These are phyloP conservation scores for Syngnathus scovelli DNA, from an alignment of 2,113 vertebrate species.

Conservation along the genomic window DNA sequence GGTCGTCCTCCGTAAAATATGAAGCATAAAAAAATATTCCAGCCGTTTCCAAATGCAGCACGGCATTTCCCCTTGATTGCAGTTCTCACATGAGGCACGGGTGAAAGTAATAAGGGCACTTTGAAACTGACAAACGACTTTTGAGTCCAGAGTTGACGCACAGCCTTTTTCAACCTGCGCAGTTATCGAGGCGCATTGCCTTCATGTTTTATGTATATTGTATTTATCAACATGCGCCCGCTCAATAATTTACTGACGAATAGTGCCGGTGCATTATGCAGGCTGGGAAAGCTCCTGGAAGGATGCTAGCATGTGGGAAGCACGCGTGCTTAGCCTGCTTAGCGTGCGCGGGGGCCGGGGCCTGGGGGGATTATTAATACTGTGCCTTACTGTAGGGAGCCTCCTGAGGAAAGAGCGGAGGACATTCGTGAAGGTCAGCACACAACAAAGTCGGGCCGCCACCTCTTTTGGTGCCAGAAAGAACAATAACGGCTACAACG, in stretches of 20 bases:
- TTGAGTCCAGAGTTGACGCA: slow-evolving; percentile 23
- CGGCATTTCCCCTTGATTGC: not conserved
- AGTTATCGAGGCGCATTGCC: slow-evolving; percentile 32
- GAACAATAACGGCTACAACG: not conserved
- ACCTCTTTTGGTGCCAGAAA: slow-evolving; percentile 6
- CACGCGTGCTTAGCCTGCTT: not conserved
- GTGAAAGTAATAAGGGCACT: slow-evolving; percentile 16
- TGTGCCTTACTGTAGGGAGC: slow-evolving; percentile 22
- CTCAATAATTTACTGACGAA: slow-evolving; percentile 35
- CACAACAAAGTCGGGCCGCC: not conserved
- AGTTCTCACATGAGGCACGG: slow-evolving; percentile 8
- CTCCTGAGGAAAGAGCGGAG: slow-evolving; percentile 23
- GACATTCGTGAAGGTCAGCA: slow-evolving; percentile 46
- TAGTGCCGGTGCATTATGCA: slow-evolving; percentile 27
- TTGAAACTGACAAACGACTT: slow-evolving; percentile 51
- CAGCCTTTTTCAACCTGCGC: slow-evolving; percentile 29
- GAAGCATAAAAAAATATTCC: not conserved
- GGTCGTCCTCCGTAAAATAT: not conserved
- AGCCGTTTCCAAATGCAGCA: not conserved
- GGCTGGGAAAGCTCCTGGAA: slow-evolving; percentile 18
- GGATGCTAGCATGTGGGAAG: slow-evolving; percentile 10
- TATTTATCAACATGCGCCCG: slow-evolving; percentile 42
- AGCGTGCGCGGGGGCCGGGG: too few species aligned
- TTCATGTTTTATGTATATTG: slow-evolving; percentile 57
- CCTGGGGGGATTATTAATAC: slow-evolving; percentile 20